phyloP scores from a whole-genome alignment of 2,888 invertebrate genomes.

The Nemotelus pantherinus region DNA sequence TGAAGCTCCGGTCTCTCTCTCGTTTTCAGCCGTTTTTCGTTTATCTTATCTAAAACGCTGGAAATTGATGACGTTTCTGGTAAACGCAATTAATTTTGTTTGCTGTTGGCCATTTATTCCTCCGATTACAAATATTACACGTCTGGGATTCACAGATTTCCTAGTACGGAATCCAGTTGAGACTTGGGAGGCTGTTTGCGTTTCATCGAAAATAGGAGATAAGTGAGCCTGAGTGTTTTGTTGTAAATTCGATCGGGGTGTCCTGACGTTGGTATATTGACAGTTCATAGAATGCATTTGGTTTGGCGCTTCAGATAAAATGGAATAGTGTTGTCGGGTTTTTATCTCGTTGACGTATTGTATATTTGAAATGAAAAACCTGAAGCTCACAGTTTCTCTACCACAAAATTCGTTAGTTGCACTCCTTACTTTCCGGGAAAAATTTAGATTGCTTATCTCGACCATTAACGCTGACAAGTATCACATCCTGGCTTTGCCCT shows the following conservation, averaged over 20 bases:
- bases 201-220: background rate
- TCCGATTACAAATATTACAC: conserved; percentile 39
- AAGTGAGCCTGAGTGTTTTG: too few species aligned
- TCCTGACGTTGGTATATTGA: too few species aligned
- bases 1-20: background rate
- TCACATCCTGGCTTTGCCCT: too few species aligned
- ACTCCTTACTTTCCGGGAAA: too few species aligned
- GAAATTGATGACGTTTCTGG: conserved; percentile 36
- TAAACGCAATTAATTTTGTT: conserved; percentile 37
- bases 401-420: too few species aligned
- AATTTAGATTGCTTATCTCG: too few species aligned
- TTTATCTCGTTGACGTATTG: too few species aligned
- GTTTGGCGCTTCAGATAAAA: background rate
- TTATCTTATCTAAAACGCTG: conserved; percentile 28
- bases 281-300: background rate
- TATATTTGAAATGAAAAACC: too few species aligned
- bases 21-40: background rate
- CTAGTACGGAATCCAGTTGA: background rate
- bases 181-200: background rate
- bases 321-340: too few species aligned
- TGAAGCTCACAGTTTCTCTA: too few species aligned
- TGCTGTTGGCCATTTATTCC: conserved; percentile 36
- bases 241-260: too few species aligned
- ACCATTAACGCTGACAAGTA: too few species aligned
- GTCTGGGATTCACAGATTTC: conserved; percentile 29